Percentiles rank a stretch among this genome's conserved stretches.
These are phyloP conservation scores for Leucopternis melanops DNA, from an alignment of 2,113 vertebrate genomes.

Conservation along the genomic window DNA sequence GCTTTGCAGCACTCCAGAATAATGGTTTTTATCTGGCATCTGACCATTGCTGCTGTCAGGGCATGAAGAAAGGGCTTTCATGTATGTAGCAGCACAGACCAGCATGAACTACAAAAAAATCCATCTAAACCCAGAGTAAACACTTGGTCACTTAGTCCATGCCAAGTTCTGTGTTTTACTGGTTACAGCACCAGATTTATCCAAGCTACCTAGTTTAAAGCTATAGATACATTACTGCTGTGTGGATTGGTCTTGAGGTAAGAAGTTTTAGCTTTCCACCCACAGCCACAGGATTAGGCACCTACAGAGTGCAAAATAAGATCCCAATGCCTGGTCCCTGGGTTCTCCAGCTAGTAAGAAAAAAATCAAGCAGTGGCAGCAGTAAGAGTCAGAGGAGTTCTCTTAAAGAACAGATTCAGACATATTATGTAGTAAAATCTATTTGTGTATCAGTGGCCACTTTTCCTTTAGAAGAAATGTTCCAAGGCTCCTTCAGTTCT, in stretches of 20 bases:
- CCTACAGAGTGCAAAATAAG: background rate
- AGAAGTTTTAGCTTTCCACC: background rate
- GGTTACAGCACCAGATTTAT: background rate
- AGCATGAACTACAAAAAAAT: background rate
- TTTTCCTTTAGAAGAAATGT: background rate
- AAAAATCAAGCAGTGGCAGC: background rate
- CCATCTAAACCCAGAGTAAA: background rate
- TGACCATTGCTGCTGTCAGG: background rate
- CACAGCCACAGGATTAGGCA: background rate
- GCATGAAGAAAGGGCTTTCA: background rate
- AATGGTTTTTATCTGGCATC: background rate
- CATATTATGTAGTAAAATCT: background rate
- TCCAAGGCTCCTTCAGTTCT: background rate
- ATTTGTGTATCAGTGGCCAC: background rate
- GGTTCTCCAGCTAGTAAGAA: background rate
- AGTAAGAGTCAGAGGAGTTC: background rate
- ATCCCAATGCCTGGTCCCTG: background rate
- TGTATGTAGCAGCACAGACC: background rate
- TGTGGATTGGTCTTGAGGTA: background rate
- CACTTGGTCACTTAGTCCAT: background rate
- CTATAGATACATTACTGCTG: background rate
- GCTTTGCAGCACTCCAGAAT: background rate
- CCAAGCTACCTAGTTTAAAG: background rate
- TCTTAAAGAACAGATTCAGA: background rate
- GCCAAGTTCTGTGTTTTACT: background rate